Conservation (phyloP, 2,113 vertebrate species). For the Elephas maximus region DNA sequence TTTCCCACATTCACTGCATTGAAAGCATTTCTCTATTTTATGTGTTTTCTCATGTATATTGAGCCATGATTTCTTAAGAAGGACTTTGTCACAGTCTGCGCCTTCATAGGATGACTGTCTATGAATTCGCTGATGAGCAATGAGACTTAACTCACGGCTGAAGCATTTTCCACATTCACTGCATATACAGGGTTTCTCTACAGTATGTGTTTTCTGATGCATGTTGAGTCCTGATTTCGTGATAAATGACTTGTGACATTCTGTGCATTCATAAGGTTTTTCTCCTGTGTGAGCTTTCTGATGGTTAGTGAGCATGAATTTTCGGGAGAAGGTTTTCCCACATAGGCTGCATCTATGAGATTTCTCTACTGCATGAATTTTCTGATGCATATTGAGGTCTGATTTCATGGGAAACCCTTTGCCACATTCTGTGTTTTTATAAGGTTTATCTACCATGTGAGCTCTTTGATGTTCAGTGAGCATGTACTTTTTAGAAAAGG, state of each 20-base stretch:
- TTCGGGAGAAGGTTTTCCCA: constrained; percentile 78
- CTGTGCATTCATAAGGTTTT: constrained; percentile 71
- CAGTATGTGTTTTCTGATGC: constrained; percentile 74
- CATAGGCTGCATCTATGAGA: constrained; percentile 72
- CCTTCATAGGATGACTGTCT: not conserved
- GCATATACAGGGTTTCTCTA: constrained; percentile 74
- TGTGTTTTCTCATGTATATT: constrained; percentile 73
- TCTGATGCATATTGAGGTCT: constrained; percentile 55
- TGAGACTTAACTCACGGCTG: constrained; percentile 73
- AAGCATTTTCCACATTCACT: constrained; percentile 69
- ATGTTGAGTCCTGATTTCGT: constrained; percentile 66
- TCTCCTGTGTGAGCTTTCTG: constrained; percentile 77
- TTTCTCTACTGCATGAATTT: constrained; percentile 70
- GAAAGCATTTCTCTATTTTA: constrained; percentile 76
- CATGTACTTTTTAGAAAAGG: constrained; percentile 60
- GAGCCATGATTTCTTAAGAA: not conserved
- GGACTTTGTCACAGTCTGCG: not conserved
- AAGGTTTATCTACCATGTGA: constrained; percentile 50
- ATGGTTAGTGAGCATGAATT: constrained; percentile 74
- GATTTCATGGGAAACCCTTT: constrained; percentile 61
- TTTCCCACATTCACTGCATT: constrained; percentile 71
- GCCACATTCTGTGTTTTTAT: constrained; percentile 1
- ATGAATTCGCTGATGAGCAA: not conserved
- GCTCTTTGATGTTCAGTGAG: constrained; percentile 61
- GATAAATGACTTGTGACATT: constrained; percentile 79